Percentiles rank a stretch among this genome's conserved stretches.
These are phyloP conservation scores for Lynx canadensis DNA, from an alignment of 2,113 vertebrate species.

Conservation along the genomic window DNA sequence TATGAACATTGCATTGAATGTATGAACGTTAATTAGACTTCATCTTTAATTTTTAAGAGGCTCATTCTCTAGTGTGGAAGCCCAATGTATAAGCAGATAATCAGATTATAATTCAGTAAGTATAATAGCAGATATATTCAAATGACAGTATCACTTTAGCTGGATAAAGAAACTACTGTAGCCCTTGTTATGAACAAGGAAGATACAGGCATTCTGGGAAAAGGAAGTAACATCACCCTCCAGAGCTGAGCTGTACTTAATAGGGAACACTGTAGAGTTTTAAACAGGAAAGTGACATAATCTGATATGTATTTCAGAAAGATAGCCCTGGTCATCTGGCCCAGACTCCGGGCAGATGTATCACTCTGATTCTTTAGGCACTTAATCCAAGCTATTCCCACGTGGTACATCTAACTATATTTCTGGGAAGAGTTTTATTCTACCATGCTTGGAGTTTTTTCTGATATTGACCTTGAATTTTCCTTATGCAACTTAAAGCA, in stretches of 20 bases:
- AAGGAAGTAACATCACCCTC: not conserved
- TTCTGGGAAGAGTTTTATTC: not conserved
- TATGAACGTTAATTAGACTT: not conserved
- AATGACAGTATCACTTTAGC: not conserved
- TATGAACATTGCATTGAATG: not conserved
- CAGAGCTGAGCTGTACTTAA: not conserved
- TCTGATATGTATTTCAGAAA: slow-evolving; percentile 16
- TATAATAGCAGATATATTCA: not conserved
- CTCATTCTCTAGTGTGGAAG: not conserved
- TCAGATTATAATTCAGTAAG: not conserved
- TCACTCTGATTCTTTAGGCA: slow-evolving; percentile 23
- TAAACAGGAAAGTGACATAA: slow-evolving; percentile 8
- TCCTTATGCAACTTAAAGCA: slow-evolving; percentile 9
- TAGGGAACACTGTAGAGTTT: not conserved
- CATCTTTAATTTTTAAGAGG: not conserved
- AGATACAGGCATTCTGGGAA: not conserved
- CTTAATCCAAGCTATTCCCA: slow-evolving; percentile 15
- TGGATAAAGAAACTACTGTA: not conserved
- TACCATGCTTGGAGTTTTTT: not conserved
- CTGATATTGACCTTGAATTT: slow-evolving; percentile 40
- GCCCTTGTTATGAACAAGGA: not conserved
- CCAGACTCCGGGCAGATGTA: not conserved
- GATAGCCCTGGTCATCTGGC: not conserved
- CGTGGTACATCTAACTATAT: not conserved
- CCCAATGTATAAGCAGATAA: not conserved